These are phyloP conservation scores for Eupsilia transversa DNA, from an alignment of 2,888 invertebrate species.

Conservation along the genomic window DNA sequence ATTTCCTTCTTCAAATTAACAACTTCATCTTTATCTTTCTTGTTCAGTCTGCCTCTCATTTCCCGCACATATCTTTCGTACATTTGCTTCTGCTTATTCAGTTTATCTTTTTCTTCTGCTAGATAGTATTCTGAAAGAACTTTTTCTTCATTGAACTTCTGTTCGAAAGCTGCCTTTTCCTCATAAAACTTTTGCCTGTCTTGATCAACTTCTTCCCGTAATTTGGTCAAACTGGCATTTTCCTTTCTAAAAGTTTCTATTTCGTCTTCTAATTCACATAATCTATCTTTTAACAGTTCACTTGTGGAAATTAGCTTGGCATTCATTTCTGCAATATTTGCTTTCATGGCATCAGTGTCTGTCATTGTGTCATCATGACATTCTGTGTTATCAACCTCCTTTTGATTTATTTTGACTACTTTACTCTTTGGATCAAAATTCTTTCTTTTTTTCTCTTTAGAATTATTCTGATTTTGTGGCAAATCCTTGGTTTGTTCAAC, in stretches of 20 bases:
- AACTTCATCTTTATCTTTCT: constrained; percentile 93
- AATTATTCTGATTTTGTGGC: constrained; percentile 55
- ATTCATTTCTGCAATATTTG: constrained; percentile 86
- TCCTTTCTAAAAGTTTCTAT: constrained; percentile 89
- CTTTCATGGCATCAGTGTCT: constrained; percentile 79
- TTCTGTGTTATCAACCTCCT: constrained; percentile 70
- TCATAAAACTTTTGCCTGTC: constrained; percentile 91
- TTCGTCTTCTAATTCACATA: constrained; percentile 92
- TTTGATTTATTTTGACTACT: constrained; percentile 61
- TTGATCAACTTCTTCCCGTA: constrained; percentile 91
- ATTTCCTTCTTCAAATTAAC: constrained; percentile 92
- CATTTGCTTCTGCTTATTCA: constrained; percentile 92
- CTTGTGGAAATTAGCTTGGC: constrained; percentile 89
- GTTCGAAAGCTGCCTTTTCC: constrained; percentile 90
- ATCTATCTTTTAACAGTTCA: constrained; percentile 91
- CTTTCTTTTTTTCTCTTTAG: constrained; percentile 59
- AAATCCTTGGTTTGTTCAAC: constrained; percentile 70
- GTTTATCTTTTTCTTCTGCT: constrained; percentile 93
- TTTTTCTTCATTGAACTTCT: constrained; percentile 92
- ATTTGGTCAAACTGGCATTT: constrained; percentile 87
- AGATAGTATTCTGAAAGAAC: constrained; percentile 92
- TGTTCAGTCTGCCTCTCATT: constrained; percentile 92
- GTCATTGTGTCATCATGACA: constrained; percentile 78
- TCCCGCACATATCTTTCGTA: constrained; percentile 93
- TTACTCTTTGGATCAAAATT: constrained; percentile 62